Base-by-base conservation (phyloP, 2,888 invertebrate species). In the Desoria tigrina region DNA sequence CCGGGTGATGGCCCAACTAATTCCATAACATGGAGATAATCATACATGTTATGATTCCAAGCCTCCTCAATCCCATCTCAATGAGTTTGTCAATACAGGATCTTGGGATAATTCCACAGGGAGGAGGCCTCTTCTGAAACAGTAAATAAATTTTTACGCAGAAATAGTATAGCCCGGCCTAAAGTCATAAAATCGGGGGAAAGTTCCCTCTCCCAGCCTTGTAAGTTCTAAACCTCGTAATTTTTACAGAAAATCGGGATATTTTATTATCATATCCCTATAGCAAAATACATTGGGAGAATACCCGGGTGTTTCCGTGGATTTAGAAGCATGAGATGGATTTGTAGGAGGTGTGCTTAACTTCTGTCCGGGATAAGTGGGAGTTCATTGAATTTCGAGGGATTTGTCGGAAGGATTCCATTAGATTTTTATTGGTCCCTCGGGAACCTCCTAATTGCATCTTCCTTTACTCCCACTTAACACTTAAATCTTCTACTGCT, bases 391-490 rank as follows among this genome's bases (percentile, higher is more conserved):
- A 62, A 62, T 37, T 11, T 61, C 24, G 51, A 51, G 27, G 21
- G 45, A 53, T 58, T 56, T 51, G 50, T 21, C n/a, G 53, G 60
- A 32, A 11, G 32, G 32, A 32, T 32, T 32, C 32, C 32, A 32
- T 65, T 63, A 67, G 63, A 72, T 66, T 71, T 71, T 74, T 74
- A 74, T 74, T 68, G 72, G 72, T 70, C 74, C 67, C 58, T 64
- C 56, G 74, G 72, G 74, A 74, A 55, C 62, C 54, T 28, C 61
- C 63, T 68, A 70, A 73, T 73, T 73, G 73, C 67, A 69, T 66
- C 71, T 63, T 61, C 63, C 66, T 24, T 45, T 45, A 45, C 21
- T 28, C 55, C 55, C 55, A 32, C 55, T 55, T 55, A 55, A 55
- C 55, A 55, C 32, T 45, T 45, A 4, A 32, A 4, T 32, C 32